Conservation (phyloP, 2,797 vertebrate species). For the Sparus aurata region DNA sequence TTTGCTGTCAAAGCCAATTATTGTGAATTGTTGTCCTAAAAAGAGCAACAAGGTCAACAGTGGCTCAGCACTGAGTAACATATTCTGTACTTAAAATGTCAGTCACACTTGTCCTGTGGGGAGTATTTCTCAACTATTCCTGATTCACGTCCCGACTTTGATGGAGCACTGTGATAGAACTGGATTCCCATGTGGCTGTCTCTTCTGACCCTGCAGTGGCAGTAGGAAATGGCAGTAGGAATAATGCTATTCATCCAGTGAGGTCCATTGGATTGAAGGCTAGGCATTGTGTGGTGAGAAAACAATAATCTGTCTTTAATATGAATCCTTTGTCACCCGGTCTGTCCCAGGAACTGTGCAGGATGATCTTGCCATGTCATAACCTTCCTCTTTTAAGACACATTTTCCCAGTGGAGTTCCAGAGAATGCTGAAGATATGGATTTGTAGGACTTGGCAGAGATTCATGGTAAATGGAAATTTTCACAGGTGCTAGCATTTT, state of each 20-base stretch:
- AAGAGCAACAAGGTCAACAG: constrained; percentile 20
- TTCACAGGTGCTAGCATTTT: constrained; percentile 66
- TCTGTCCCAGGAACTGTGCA: constrained; percentile 36
- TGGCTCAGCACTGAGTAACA: constrained; percentile 21
- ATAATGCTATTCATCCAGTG: constrained; percentile 79
- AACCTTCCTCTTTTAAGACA: constrained; percentile 41
- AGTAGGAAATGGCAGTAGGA: constrained; percentile 73
- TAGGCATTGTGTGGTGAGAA: constrained; percentile 55
- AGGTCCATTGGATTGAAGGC: constrained; percentile 74
- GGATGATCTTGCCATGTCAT: constrained; percentile 11
- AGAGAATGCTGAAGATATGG: constrained; percentile 57
- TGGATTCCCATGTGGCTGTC: constrained; percentile 61
- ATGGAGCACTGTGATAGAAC: constrained; percentile 74
- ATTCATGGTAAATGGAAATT: constrained; percentile 49
- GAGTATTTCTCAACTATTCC: constrained; percentile 53
- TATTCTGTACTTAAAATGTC: constrained; percentile 56
- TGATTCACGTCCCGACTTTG: constrained; percentile 70
- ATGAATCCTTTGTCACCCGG: constrained; percentile 70
- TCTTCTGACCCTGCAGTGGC: constrained; percentile 69
- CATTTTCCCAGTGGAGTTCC: constrained; percentile 31
- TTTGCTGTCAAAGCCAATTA: not conserved
- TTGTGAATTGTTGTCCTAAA: not conserved
- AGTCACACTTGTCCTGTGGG: constrained; percentile 55
- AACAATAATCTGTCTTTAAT: constrained; percentile 80
- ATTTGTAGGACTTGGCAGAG: constrained; percentile 31